These are phyloP conservation scores for Sander vitreus DNA, from an alignment of 2,113 vertebrate genomes.

Conservation along the genomic window DNA sequence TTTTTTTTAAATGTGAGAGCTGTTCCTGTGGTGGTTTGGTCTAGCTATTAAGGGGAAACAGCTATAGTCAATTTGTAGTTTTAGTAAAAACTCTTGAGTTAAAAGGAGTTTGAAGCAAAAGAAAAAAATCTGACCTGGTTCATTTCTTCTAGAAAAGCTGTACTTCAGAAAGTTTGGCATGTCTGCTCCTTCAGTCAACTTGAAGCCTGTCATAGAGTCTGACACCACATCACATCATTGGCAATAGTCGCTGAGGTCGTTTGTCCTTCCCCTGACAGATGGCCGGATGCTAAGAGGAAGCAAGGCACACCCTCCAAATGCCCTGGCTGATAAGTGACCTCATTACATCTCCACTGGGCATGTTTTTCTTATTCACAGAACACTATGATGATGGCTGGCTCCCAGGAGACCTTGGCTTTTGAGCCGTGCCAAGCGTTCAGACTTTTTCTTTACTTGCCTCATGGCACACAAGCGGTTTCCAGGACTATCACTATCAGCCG, in stretches of 20 bases:
- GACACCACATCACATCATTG: slow-evolving; percentile 55
- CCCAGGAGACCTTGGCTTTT: slow-evolving; percentile 33
- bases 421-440: slow-evolving; percentile 46
- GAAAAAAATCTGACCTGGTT: neutral
- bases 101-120: neutral
- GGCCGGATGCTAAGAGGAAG: slow-evolving; percentile 69
- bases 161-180: slow-evolving; percentile 27
- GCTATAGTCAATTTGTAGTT: neutral
- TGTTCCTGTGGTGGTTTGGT: slow-evolving; percentile 8
- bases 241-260: slow-evolving; percentile 51
- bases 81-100: neutral
- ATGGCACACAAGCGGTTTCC: slow-evolving; percentile 27
- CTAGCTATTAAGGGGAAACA: neutral
- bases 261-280: slow-evolving; percentile 59
- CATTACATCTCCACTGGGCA: slow-evolving; percentile 60
- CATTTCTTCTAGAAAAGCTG: neutral
- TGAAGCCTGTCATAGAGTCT: slow-evolving; percentile 48
- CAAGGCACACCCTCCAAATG: slow-evolving; percentile 61
- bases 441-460: slow-evolving; percentile 56
- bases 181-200: slow-evolving; percentile 27
- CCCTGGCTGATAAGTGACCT: slow-evolving; percentile 73
- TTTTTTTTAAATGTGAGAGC: slow-evolving; percentile 5
- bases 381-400: slow-evolving; percentile 54
- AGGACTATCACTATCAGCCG: slow-evolving; percentile 15
- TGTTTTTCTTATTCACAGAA: slow-evolving; percentile 63